Percentiles rank a stretch among this genome's conserved stretches.
phyloP scores from a whole-genome alignment of 2,888 invertebrate species.

The Sarcophaga variegata region DNA sequence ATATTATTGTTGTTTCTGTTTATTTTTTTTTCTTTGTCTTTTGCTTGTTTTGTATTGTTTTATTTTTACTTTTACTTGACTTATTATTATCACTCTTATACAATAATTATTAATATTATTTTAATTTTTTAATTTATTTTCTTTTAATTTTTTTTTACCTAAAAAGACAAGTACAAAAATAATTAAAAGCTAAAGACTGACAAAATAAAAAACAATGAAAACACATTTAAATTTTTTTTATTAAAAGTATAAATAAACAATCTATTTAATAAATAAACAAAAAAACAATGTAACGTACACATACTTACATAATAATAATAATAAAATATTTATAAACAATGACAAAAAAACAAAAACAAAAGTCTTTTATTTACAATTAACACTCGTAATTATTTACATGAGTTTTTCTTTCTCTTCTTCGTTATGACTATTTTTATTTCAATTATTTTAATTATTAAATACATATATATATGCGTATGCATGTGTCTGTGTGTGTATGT shows the following conservation, averaged over 20 bases:
- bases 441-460: no score
- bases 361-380: conserved; percentile 65
- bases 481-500: not conserved
- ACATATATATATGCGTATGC: not conserved
- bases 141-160: conserved; percentile 41
- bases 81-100: conserved; percentile 7
- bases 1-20: conserved; percentile 57
- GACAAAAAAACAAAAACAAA: conserved; percentile 32
- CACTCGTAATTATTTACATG: conserved; percentile 66
- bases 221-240: no score
- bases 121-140: conserved; percentile 26
- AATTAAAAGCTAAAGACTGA: conserved; percentile 69
- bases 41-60: not conserved
- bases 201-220: not conserved
- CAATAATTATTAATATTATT: no score
- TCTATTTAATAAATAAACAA: not conserved
- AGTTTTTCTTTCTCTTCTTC: no score
- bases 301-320: no score
- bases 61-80: not conserved
- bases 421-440: no score
- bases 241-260: no score
- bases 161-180: conserved; percentile 72
- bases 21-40: not conserved
- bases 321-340: no score
- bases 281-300: not conserved